Conservation (phyloP, 1,140 invertebrate species). For the Berghia stephanieae region DNA sequence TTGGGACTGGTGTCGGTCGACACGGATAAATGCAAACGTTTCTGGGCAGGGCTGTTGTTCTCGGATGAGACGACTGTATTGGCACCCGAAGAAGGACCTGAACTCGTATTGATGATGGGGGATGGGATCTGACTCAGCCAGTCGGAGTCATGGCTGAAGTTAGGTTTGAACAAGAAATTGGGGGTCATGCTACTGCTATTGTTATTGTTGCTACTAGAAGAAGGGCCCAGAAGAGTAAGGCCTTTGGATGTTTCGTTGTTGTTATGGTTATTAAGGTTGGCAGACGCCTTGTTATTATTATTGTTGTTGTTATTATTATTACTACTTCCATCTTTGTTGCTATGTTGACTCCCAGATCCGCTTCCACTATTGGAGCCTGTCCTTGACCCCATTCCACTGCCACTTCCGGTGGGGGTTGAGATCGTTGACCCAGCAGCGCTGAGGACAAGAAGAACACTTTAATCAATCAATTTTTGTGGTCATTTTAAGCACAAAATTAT, state of each 20-base stretch:
- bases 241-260: conserved; percentile 23
- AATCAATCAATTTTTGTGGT: too few relatives aligned
- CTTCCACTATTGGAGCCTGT: conserved; percentile 36
- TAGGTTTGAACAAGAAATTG: conserved; percentile 29
- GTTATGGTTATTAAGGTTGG: conserved; percentile 29
- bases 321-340: too few relatives aligned
- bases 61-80: conserved; percentile 43
- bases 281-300: conserved; percentile 24
- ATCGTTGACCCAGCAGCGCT: conserved; percentile 34
- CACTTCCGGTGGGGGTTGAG: conserved; percentile 38
- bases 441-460: conserved; percentile 9
- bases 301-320: conserved; percentile 26
- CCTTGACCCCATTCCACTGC: conserved; percentile 27
- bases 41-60: conserved; percentile 56
- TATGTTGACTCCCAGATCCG: conserved; percentile 21
- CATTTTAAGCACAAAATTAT: too few relatives aligned
- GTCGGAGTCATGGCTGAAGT: conserved; percentile 27
- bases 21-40: conserved; percentile 54
- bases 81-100: conserved; percentile 30
- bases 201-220: conserved; percentile 21
- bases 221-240: conserved; percentile 18
- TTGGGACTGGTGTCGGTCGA: conserved; percentile 50
- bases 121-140: conserved; percentile 33
- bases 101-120: conserved; percentile 31
- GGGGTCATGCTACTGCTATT: too few relatives aligned